phyloP scores from a whole-genome alignment of 2,888 invertebrate species.

The Orchestes rusci region DNA sequence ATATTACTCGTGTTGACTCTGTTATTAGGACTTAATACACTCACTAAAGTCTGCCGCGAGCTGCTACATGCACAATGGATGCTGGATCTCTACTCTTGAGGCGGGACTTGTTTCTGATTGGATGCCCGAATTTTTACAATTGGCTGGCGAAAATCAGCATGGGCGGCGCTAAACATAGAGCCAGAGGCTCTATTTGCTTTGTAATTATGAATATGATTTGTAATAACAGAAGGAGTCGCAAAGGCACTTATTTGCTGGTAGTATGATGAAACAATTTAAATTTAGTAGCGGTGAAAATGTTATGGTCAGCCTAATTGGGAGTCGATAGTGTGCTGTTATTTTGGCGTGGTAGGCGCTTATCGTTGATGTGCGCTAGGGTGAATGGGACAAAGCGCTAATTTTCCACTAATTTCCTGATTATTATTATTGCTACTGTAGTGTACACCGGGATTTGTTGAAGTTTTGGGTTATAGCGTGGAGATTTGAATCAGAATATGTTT shows the following conservation, averaged over 20 bases:
- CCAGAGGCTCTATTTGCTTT: conserved; percentile 41
- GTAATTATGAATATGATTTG: conserved; percentile 48
- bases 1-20: conserved; percentile 27
- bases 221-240: conserved; percentile 43
- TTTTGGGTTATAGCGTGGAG: too few relatives aligned
- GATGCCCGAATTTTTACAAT: conserved; percentile 15
- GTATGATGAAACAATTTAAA: conserved; percentile 44
- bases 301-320: conserved; percentile 38
- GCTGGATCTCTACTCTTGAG: conserved; percentile 24
- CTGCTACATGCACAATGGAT: conserved; percentile 20
- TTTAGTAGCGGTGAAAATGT: conserved; percentile 41
- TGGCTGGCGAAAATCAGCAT: conserved; percentile 23
- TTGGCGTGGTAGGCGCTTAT: conserved; percentile 10
- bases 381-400: conserved; percentile 16
- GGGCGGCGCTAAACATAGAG: conserved; percentile 29
- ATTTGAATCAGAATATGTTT: too few relatives aligned
- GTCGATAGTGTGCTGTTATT: conserved; percentile 34
- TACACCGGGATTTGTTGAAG: too few relatives aligned
- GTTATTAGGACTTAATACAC: conserved; percentile 20
- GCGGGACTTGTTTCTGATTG: conserved; percentile 20
- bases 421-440: too few relatives aligned
- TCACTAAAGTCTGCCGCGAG: conserved; percentile 18
- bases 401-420: conserved; percentile 8
- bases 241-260: conserved; percentile 40
- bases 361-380: conserved; percentile 9